Evolutionary conservation across 1,140 invertebrate species (phyloP), one percentile per base, ranked within the genome.

Genomic region (Vanessa atalanta): DNA sequence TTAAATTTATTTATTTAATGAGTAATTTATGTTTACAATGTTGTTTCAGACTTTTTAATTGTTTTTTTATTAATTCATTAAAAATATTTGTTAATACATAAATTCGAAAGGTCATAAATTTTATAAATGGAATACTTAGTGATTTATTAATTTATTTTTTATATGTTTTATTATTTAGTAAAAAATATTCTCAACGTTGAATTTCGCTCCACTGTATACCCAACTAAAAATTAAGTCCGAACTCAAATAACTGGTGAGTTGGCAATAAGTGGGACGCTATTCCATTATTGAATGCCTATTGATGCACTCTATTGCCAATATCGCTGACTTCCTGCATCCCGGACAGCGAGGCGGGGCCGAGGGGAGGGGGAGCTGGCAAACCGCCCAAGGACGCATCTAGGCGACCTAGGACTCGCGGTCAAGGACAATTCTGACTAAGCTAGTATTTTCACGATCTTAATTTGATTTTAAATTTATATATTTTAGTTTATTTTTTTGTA

Each of bases 341-440:
- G 65, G 76, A 68, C 67, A 70, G 76, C 77, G 72, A 65, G 76
- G 20, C 65, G 67, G 60, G 71, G 68, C 66, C 7, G 37, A 15
- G 37, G 53, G 69, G 20, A 61, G 69, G 61, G 61, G 69, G 57
- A 31, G 72, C 80, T 91, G 89, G 89, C 89, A 85, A 47, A 23
- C 14, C 77, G 87, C 89, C 89, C 88, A 91, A 89, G 89, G 88
- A 86, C 88, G 72, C 74, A 53, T 74, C 85, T 88, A 90, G 85
- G 79, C 76, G 82, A 81, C 89, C 89, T 89, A 90, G 87, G 85
- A 86, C 79, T 66, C 66, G 37, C 84, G 88, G 86, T 88, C 88
- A 89, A 75, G 89, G 89, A 82, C 82, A 73, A 70, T 64, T 64
- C 60, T 15, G 15, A 43, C 48, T 57, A 26, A 66, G 43, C 67